These are phyloP conservation scores for Terrapene triunguis DNA, from an alignment of 2,113 vertebrate genomes.

Conservation along the genomic window DNA sequence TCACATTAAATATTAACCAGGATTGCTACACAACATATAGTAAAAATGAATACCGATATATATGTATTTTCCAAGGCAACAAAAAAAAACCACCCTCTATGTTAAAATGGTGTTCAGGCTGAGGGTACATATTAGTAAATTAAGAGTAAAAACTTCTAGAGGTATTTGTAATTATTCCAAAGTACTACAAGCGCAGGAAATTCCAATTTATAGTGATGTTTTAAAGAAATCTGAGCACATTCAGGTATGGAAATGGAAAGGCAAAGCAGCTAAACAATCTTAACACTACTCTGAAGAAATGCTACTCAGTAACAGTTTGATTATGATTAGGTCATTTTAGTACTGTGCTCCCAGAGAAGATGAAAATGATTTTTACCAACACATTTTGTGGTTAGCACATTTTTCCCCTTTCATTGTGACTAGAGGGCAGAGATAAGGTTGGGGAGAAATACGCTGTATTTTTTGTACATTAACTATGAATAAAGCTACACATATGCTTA, in stretches of 20 bases:
- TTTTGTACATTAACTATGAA: constrained; percentile 65
- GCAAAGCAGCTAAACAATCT: not conserved
- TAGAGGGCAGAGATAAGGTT: constrained; percentile 50
- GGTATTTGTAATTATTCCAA: not conserved
- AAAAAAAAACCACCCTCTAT: not conserved
- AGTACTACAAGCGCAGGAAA: not conserved
- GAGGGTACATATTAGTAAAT: not conserved
- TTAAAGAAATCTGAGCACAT: not conserved
- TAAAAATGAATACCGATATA: not conserved
- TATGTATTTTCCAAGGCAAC: not conserved
- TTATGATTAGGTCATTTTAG: not conserved
- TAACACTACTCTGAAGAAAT: not conserved
- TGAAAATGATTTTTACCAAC: not conserved
- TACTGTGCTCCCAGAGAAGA: not conserved
- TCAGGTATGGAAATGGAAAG: not conserved
- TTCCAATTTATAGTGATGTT: not conserved
- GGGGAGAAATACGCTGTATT: constrained; percentile 58
- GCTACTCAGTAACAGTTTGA: not conserved
- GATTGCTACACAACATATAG: not conserved
- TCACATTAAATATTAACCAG: not conserved
- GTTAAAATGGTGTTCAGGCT: not conserved
- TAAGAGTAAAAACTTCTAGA: not conserved
- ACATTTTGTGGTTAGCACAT: not conserved
- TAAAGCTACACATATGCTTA: constrained; percentile 67
- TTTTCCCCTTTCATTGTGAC: constrained; percentile 15